phyloP scores from a whole-genome alignment of 2,888 invertebrate species.

The Volucella zonaria region DNA sequence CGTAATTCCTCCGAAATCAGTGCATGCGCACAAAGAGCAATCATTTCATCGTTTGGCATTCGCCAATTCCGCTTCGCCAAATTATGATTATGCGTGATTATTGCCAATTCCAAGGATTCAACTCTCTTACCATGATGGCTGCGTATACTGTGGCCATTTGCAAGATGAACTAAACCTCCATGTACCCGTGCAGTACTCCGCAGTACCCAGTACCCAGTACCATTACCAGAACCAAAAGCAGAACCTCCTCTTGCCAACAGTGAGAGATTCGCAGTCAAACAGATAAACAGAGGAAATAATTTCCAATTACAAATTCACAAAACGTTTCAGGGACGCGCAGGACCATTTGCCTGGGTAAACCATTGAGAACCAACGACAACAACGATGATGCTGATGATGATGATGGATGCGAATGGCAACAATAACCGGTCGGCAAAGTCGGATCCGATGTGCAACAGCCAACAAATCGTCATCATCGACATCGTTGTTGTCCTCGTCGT shows the following conservation, averaged over 20 bases:
- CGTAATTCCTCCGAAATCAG: slow-evolving; percentile 45
- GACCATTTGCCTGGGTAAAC: neutral
- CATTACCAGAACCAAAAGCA: too few relatives aligned
- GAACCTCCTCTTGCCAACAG: slow-evolving; percentile 51
- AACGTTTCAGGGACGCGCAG: slow-evolving; percentile 75
- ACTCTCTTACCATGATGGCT: slow-evolving; percentile 54
- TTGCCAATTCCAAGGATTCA: slow-evolving; percentile 69
- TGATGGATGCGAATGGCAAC: slow-evolving; percentile 72
- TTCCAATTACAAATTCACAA: slow-evolving; percentile 80
- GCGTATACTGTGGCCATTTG: slow-evolving; percentile 62
- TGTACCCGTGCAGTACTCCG: slow-evolving; percentile 32
- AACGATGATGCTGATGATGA: slow-evolving; percentile 55
- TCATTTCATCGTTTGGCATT: slow-evolving; percentile 43
- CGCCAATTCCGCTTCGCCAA: slow-evolving; percentile 61
- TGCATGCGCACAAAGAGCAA: slow-evolving; percentile 44
- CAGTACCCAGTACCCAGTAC: too few relatives aligned
- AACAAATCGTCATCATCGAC: slow-evolving; percentile 69
- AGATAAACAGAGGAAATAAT: slow-evolving; percentile 73
- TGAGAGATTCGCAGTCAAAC: slow-evolving; percentile 57
- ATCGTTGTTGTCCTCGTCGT: slow-evolving; percentile 25
- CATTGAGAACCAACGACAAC: slow-evolving; percentile 15
- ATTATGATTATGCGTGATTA: slow-evolving; percentile 73
- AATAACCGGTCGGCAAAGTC: slow-evolving; percentile 58
- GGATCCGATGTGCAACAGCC: slow-evolving; percentile 71
- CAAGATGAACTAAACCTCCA: slow-evolving; percentile 57